phyloP scores from a whole-genome alignment of 1,140 invertebrate genomes.

The Drosophila yakuba region DNA sequence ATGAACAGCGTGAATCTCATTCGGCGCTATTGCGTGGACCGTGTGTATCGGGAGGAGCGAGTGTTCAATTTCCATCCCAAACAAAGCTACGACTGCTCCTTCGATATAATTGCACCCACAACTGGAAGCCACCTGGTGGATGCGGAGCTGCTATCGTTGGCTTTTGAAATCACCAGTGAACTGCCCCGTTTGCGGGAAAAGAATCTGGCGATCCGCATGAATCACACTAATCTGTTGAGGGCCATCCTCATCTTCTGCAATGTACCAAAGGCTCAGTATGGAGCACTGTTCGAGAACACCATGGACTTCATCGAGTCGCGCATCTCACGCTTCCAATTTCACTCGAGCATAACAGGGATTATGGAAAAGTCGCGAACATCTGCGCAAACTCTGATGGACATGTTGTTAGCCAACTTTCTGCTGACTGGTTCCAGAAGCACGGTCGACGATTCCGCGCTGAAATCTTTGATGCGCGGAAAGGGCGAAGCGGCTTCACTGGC shows the following conservation, averaged over 20 bases:
- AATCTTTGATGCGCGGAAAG: conserved; percentile 87
- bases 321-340: conserved; percentile 89
- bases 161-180: conserved; percentile 91
- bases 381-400: conserved; percentile 88
- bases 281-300: conserved; percentile 75
- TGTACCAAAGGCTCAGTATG: conserved; percentile 90
- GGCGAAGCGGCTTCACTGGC: conserved; percentile 88
- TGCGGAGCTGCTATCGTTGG: conserved; percentile 92
- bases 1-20: conserved; percentile 91
- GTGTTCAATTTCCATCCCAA: conserved; percentile 94
- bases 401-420: conserved; percentile 90
- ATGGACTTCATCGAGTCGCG: conserved; percentile 86
- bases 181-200: conserved; percentile 88
- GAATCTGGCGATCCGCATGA: conserved; percentile 91
- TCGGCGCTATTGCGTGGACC: conserved; percentile 93
- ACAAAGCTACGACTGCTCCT: conserved; percentile 95
- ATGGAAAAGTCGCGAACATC: conserved; percentile 90
- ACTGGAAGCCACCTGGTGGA: conserved; percentile 91
- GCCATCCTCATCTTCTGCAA: conserved; percentile 93
- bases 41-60: conserved; percentile 94
- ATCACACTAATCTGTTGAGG: conserved; percentile 92
- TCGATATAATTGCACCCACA: conserved; percentile 94
- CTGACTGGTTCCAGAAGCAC: conserved; percentile 84
- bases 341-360: conserved; percentile 89
- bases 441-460: conserved; percentile 88